Percentiles rank a stretch among this genome's conserved stretches.
phyloP scores from a whole-genome alignment of 2,113 vertebrate genomes.

The Penelope pileata region DNA sequence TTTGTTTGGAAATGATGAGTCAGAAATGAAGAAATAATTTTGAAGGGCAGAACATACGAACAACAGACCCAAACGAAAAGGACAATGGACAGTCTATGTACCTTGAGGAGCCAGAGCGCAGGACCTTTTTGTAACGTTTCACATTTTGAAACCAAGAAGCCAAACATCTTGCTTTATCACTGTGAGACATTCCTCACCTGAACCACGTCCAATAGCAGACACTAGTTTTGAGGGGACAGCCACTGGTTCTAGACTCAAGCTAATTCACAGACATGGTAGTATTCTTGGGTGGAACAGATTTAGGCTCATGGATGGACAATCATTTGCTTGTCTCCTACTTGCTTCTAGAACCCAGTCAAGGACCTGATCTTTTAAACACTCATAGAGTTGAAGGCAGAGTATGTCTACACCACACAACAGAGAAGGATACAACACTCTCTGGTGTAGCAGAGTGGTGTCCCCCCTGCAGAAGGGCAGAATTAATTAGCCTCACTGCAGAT shows the following conservation, averaged over 20 bases:
- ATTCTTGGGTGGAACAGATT: background rate
- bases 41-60: background rate
- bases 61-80: background rate
- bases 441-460: rapidly evolving
- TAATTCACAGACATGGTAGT: background rate
- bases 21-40: slow-evolving; percentile 4
- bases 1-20: background rate
- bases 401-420: background rate
- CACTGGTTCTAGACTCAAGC: background rate
- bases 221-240: background rate
- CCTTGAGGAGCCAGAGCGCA: background rate
- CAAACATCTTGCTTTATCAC: background rate
- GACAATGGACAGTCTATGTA: background rate
- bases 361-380: background rate
- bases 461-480: background rate
- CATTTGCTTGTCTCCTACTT: background rate
- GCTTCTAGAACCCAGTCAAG: background rate
- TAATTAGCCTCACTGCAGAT: background rate
- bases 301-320: background rate
- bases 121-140: background rate
- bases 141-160: background rate
- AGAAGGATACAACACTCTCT: background rate
- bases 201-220: background rate
- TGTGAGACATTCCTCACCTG: background rate
- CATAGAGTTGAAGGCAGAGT: background rate